phyloP scores from a whole-genome alignment of 2,888 invertebrate species.

The Callinectes sapidus region DNA sequence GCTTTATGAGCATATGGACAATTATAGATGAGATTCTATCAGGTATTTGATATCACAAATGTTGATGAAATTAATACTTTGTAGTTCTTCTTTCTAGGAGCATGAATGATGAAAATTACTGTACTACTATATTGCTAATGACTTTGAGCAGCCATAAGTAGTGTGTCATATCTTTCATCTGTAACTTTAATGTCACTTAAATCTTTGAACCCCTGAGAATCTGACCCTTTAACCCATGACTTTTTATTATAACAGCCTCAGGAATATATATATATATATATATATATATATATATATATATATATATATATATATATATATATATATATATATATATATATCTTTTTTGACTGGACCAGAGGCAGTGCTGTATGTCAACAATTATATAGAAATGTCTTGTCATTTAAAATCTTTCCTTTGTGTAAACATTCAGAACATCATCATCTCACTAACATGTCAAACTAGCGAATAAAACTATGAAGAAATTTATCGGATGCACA shows the following conservation, averaged over 20 bases:
- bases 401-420: not conserved
- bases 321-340: not conserved
- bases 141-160: not conserved
- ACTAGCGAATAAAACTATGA: constrained; percentile 30
- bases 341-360: not conserved
- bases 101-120: not conserved
- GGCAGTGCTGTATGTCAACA: not conserved
- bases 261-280: constrained; percentile 1
- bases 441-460: constrained; percentile 51
- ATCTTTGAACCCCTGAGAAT: not conserved
- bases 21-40: not conserved
- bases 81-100: not conserved
- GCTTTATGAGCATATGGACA: not conserved
- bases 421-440: not conserved
- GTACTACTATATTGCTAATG: not conserved
- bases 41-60: not conserved
- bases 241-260: not conserved
- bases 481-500: constrained; percentile 37
- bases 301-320: constrained; percentile 9
- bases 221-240: not conserved
- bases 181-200: not conserved
- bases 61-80: not conserved
- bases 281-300: constrained; percentile 2
- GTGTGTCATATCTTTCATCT: not conserved
- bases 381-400: not conserved